Conservation (phyloP, 2,113 vertebrate genomes). For the Danionella cerebrum region DNA sequence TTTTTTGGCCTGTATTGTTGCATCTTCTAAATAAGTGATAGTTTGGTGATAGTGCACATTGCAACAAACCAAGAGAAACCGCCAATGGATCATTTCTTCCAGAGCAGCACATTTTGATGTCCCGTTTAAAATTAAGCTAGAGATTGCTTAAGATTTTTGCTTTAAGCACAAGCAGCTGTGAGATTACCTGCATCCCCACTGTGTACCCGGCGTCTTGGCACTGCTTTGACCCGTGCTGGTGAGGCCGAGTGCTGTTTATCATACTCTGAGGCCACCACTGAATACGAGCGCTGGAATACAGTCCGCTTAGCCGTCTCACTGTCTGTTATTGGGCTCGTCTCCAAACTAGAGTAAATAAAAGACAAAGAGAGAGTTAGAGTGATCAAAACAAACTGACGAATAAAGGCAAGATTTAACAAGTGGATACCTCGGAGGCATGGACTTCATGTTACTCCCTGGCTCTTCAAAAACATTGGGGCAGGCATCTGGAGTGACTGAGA, state of each 20-base stretch:
- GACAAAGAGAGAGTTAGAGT: neutral
- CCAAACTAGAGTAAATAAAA: constrained; percentile 73
- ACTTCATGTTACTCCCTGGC: constrained; percentile 97
- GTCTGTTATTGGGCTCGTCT: constrained; percentile 96
- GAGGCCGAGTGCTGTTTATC: constrained; percentile 96
- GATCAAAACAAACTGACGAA: neutral
- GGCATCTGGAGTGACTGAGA: constrained; percentile 95
- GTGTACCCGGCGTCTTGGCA: constrained; percentile 91
- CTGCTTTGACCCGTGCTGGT: constrained; percentile 89
- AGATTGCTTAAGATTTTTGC: no score
- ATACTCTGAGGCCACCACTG: constrained; percentile 95
- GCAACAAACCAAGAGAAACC: no score
- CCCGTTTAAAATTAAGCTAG: no score
- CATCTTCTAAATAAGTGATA: no score
- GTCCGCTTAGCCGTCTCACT: constrained; percentile 92
- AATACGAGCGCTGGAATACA: constrained; percentile 96
- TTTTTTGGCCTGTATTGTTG: no score
- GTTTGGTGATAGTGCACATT: no score
- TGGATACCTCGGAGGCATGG: constrained; percentile 97
- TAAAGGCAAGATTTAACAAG: neutral
- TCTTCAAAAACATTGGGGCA: constrained; percentile 97
- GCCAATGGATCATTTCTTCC: no score
- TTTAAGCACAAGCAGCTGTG: neutral
- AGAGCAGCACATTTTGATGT: no score
- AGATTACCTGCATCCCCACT: constrained; percentile 89